Base-by-base conservation (phyloP, 2,888 invertebrate genomes). In the Lasius fuliginosus region DNA sequence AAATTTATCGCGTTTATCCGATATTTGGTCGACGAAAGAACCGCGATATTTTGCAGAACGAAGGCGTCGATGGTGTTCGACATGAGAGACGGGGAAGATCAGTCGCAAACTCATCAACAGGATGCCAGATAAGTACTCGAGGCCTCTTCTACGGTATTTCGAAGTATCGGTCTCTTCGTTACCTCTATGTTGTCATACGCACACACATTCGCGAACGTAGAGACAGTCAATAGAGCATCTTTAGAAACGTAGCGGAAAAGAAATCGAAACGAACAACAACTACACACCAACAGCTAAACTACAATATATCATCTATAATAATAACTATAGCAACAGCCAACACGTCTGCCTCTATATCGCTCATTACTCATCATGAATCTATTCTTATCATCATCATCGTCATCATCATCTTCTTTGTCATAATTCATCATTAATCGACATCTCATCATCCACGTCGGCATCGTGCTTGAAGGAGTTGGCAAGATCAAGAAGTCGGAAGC, bases 41-140 rank as follows among this genome's bases (percentile, higher is more conserved):
- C 1, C 33, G 30, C 49, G 36, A 73, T 8, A 9, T 65, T 74
- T 74, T 75, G 53, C 64, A 88, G 84, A 83, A 81, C 60, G 68
- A 84, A 76, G 65, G 58, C 85, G 49, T 18, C 82, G 82, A 85
- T 56, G 64, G 73, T 67, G 62, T 30, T 67, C 56, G 75, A 85
- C 27, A 27, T 84, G 71, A 56, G 76, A 77, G 68, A 77, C 56
- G 68, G 46, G 2, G 56, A 58, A 62, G 84, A 87, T 27, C 56
- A 82, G 18, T 30, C 49, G 9, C 74, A 75, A 68, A 67, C 64
- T 74, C 36, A 84, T 18, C 85, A 76, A 46, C 86, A 89, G 84
- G 86, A 92, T 83, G 88, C 90, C 92, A 93, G 92, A 92, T 91
- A 92, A 92, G 93, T 93, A 93, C 88, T 89, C 85, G 85, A 89